These are phyloP conservation scores for Aethes cnicana DNA, from an alignment of 2,888 invertebrate genomes.

Conservation along the genomic window DNA sequence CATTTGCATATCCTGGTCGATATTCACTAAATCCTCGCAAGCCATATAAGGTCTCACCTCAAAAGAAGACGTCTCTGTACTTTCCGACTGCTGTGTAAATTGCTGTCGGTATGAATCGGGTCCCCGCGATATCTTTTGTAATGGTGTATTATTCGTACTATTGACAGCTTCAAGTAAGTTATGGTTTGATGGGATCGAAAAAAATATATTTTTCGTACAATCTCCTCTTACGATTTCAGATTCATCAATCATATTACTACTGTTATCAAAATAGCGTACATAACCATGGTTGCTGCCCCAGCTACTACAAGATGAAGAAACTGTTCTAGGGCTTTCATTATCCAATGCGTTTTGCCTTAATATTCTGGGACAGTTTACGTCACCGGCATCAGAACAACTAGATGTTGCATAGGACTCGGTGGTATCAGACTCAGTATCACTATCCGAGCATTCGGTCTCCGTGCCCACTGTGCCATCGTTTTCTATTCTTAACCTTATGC, in stretches of 20 bases:
- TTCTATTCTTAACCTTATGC: conserved; percentile 66
- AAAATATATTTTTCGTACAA: conserved; percentile 69
- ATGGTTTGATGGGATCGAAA: conserved; percentile 40
- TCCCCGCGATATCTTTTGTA: conserved; percentile 41
- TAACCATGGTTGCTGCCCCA: conserved; percentile 85
- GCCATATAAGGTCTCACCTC: conserved; percentile 82
- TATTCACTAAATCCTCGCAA: conserved; percentile 86
- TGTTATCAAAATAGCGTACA: conserved; percentile 84
- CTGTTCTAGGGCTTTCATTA: conserved; percentile 66
- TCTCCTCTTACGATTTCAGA: conserved; percentile 56
- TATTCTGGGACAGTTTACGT: conserved; percentile 59
- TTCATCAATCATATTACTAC: conserved; percentile 63
- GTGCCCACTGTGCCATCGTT: conserved; percentile 69
- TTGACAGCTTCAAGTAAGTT: conserved; percentile 39
- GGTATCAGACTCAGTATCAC: conserved; percentile 68
- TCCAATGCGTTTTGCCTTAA: conserved; percentile 84
- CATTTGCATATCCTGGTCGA: conserved; percentile 83
- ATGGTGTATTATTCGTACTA: conserved; percentile 40
- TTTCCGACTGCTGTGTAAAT: conserved; percentile 82
- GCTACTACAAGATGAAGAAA: conserved; percentile 78
- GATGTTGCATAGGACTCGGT: conserved; percentile 69
- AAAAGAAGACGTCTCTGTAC: conserved; percentile 82
- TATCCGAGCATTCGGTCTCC: conserved; percentile 70
- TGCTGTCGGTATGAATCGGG: conserved; percentile 40
- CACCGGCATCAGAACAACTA: conserved; percentile 63